phyloP scores from a whole-genome alignment of 2,888 invertebrate genomes.

The Netelia melanura region DNA sequence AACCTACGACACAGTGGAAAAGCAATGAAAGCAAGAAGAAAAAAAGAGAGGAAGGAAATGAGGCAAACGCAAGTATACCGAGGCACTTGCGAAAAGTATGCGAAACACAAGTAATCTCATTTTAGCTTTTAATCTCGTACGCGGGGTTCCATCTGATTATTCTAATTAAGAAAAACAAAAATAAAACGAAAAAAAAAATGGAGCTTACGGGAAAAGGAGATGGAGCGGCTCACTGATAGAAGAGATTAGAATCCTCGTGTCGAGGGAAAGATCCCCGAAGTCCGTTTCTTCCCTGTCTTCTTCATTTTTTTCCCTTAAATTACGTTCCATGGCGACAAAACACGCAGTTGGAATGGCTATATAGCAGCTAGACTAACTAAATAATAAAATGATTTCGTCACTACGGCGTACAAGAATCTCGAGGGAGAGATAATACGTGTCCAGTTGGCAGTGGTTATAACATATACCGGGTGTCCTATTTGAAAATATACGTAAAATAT shows the following conservation, averaged over 20 bases:
- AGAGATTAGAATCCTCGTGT: background rate
- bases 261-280: background rate
- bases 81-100: conserved; percentile 9
- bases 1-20: background rate
- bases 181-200: background rate
- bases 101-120: conserved; percentile 36
- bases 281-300: background rate
- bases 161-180: conserved; percentile 27
- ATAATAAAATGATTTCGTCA: background rate
- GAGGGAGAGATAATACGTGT: background rate
- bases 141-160: conserved; percentile 30
- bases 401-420: background rate
- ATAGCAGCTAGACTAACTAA: too few species aligned
- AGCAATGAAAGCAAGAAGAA: background rate
- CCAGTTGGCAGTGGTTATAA: too few species aligned
- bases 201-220: background rate
- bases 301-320: too few species aligned
- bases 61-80: conserved; percentile 7
- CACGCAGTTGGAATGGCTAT: too few species aligned
- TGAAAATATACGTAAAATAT: background rate
- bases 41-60: conserved; percentile 23
- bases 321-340: too few species aligned
- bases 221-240: background rate
- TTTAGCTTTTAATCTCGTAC: conserved; percentile 33
- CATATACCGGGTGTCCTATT: too few species aligned